Evolutionary conservation across 2,797 vertebrate genomes (phyloP).

Genomic region (Periophthalmus magnuspinnatus): DNA sequence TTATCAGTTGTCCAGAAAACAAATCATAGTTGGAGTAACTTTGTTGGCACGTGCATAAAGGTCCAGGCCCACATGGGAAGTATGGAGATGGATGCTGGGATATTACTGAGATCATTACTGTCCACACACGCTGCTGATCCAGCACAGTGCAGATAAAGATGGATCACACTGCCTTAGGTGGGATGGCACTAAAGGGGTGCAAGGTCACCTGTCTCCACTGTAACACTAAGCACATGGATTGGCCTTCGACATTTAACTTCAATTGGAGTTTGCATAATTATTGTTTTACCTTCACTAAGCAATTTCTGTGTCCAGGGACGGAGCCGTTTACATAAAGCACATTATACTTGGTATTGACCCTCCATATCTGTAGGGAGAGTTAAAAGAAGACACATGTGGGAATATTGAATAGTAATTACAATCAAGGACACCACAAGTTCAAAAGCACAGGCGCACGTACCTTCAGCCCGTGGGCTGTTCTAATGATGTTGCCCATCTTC

Average conservation of each 20-base stretch:
- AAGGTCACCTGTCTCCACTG: slow-evolving; percentile 56
- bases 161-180: slow-evolving; percentile 56
- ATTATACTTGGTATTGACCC: slow-evolving; percentile 90
- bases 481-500: slow-evolving; percentile 84
- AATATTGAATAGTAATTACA: slow-evolving; percentile 33
- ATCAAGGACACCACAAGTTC: slow-evolving; percentile 31
- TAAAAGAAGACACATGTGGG: slow-evolving; percentile 34
- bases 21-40: slow-evolving; percentile 38
- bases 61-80: slow-evolving; percentile 37
- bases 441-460: slow-evolving; percentile 55
- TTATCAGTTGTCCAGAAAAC: slow-evolving; percentile 56
- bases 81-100: slow-evolving; percentile 48
- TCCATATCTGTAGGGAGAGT: slow-evolving; percentile 84
- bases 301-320: slow-evolving; percentile 91
- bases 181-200: slow-evolving; percentile 46
- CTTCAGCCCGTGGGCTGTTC: slow-evolving; percentile 86
- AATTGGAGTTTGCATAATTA: slow-evolving; percentile 11
- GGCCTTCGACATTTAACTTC: slow-evolving; percentile 41
- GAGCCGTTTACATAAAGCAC: slow-evolving; percentile 91
- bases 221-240: slow-evolving; percentile 28
- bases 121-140: slow-evolving; percentile 46
- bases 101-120: slow-evolving; percentile 58
- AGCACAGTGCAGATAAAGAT: slow-evolving; percentile 59
- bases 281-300: slow-evolving; percentile 87
- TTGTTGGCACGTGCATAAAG: slow-evolving; percentile 18